Conservation (phyloP, 2,797 vertebrate genomes). For the Megalops cyprinoides region DNA sequence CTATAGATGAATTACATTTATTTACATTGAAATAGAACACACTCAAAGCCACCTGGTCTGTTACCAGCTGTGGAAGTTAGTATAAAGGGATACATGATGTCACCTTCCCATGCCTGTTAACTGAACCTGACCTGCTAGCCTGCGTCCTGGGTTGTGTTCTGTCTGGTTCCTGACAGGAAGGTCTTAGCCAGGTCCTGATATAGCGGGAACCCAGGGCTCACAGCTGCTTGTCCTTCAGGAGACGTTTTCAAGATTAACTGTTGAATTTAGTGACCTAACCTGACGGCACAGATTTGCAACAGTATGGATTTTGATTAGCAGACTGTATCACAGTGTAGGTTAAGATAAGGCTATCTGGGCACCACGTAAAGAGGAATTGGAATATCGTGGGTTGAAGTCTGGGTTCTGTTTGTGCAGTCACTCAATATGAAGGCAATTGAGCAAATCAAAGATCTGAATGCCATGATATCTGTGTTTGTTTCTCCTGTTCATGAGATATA, state of each 20-base stretch:
- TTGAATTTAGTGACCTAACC: not conserved
- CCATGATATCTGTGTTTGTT: not conserved
- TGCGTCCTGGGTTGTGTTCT: not conserved
- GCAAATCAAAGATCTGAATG: not conserved
- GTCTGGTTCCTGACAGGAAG: not conserved
- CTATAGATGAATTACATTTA: too few relatives aligned
- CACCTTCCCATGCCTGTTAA: not conserved
- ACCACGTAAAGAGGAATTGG: not conserved
- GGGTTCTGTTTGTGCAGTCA: not conserved
- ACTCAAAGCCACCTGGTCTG: not conserved
- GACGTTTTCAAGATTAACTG: not conserved
- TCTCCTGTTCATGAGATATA: not conserved
- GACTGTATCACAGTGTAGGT: not conserved
- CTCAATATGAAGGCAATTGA: not conserved
- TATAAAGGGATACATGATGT: not conserved
- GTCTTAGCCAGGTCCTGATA: not conserved
- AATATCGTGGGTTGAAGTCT: not conserved
- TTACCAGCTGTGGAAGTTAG: not conserved
- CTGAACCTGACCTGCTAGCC: not conserved
- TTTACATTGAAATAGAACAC: not conserved
- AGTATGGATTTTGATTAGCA: not conserved
- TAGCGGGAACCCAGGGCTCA: not conserved
- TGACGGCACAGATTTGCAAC: not conserved
- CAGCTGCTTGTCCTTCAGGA: not conserved
- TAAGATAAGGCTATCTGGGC: not conserved